Conservation (phyloP, 2,113 vertebrate species). For the Lampris megalopsis region DNA sequence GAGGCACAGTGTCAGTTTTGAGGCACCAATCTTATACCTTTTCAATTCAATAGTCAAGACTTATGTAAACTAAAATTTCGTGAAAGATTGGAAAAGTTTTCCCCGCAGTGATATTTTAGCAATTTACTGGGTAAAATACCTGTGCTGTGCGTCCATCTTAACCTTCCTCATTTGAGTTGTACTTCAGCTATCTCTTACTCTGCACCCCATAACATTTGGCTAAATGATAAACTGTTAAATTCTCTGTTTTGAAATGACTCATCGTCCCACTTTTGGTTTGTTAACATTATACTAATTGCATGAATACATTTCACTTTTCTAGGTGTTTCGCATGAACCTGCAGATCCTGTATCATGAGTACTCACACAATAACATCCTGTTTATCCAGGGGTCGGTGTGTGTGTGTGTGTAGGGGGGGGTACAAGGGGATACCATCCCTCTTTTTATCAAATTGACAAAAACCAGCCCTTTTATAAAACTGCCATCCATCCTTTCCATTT, state of each 20-base stretch:
- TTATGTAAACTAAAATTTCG: no score
- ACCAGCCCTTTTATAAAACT: no score
- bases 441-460: no score
- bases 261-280: neutral
- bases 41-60: no score
- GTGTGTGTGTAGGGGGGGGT: no score
- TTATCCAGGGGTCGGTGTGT: neutral
- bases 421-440: no score
- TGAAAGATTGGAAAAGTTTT: neutral
- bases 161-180: neutral
- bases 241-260: neutral
- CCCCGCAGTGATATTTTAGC: neutral
- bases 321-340: constrained; percentile 4
- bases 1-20: constrained; percentile 9
- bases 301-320: neutral
- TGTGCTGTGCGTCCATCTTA: neutral
- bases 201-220: neutral
- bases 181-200: neutral
- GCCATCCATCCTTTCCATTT: no score
- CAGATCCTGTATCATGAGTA: constrained; percentile 8
- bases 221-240: neutral
- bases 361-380: constrained; percentile 18
- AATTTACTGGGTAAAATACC: neutral
- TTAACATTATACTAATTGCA: neutral
- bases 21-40: no score